Conservation (phyloP, 1,140 invertebrate species). For the Ctenoplectra terminalis region DNA sequence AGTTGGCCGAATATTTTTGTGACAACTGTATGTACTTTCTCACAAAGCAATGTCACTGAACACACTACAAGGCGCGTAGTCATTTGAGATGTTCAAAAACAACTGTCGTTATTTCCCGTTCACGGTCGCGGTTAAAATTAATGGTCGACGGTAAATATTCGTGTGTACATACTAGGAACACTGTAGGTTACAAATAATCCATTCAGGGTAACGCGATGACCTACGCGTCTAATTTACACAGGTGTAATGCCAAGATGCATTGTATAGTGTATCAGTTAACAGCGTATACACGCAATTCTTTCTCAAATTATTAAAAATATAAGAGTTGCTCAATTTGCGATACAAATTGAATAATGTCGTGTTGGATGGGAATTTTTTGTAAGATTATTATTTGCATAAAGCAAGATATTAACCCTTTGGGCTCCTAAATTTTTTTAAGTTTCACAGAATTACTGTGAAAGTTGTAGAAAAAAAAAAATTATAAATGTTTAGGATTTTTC, state of each 20-base stretch:
- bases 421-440: too few species aligned
- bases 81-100: background rate
- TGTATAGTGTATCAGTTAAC: background rate
- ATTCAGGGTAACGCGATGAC: constrained; percentile 38
- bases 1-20: too few species aligned
- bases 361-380: background rate
- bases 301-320: background rate
- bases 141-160: background rate
- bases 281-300: background rate
- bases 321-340: constrained; percentile 6
- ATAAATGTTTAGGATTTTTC: too few species aligned
- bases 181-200: constrained; percentile 61
- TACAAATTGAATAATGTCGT: background rate
- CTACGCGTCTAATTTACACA: background rate
- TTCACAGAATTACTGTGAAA: too few species aligned
- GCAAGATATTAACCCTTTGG: too few species aligned
- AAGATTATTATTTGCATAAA: background rate
- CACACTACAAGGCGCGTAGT: background rate
- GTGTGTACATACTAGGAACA: background rate
- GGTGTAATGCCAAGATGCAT: background rate
- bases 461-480: background rate
- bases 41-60: background rate
- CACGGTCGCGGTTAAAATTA: background rate
- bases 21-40: constrained; percentile 4
- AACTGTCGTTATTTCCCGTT: background rate